These are phyloP conservation scores for Bruchidius siliquastri DNA, from an alignment of 2,888 invertebrate genomes.

Conservation along the genomic window DNA sequence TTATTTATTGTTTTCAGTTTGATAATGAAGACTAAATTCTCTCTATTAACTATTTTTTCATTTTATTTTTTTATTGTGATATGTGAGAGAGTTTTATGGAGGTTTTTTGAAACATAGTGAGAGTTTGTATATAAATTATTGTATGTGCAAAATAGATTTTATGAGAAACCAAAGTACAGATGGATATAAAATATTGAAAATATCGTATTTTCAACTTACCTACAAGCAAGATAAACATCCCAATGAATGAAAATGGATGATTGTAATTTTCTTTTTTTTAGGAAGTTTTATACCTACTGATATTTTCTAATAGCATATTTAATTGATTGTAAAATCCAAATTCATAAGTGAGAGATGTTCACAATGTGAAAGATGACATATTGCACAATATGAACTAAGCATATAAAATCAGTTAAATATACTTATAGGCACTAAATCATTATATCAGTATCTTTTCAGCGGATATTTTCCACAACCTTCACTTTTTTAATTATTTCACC, in stretches of 20 bases:
- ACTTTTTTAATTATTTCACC: neutral
- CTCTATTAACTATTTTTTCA: neutral
- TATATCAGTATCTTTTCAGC: neutral
- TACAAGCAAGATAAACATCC: neutral
- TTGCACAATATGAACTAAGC: too few relatives aligned
- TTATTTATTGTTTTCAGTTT: neutral
- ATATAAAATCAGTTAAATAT: too few relatives aligned
- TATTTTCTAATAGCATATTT: too few relatives aligned
- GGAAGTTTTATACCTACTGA: too few relatives aligned
- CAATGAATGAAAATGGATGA: too few relatives aligned
- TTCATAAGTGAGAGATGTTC: too few relatives aligned
- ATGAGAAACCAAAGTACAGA: neutral
- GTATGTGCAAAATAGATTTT: neutral
- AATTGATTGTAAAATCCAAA: too few relatives aligned
- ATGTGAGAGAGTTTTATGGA: neutral
- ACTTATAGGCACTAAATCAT: too few relatives aligned
- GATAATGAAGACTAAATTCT: neutral
- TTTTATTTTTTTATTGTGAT: neutral
- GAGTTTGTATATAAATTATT: neutral
- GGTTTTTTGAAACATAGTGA: neutral
- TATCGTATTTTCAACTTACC: neutral
- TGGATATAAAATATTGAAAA: neutral
- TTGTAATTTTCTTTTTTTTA: too few relatives aligned
- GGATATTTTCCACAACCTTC: neutral
- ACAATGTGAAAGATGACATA: too few relatives aligned